Evolutionary conservation across 1,140 invertebrate genomes (phyloP), one percentile per base, ranked within the genome.

Genomic region (Trialeurodes vaporariorum): DNA sequence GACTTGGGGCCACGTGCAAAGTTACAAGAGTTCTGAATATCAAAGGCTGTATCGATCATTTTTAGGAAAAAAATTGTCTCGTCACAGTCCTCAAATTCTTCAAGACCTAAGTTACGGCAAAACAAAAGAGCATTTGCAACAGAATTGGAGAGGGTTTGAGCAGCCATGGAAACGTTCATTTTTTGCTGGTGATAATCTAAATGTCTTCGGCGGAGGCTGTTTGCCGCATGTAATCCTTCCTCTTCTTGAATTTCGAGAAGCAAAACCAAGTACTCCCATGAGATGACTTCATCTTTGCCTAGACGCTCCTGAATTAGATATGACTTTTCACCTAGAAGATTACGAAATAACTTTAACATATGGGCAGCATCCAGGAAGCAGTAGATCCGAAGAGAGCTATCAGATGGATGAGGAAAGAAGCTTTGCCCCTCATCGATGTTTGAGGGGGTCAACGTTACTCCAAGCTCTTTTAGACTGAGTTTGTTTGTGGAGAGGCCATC

Each of bases 321-420:
- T 1, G 61, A 27, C 11, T 63, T 24, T 21, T 63, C 61, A 2
- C 9, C 61, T 12, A 63, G 2, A 24, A 27, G 25, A 25, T 63
- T 63, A 1, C 61, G 61, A 2, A 63, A 21, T 2, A 24, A 2
- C 23, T 63, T 63, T 21, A 63, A 2, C 9, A 24, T 63, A n/a
- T 63, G 61, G n/a, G 9, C 2, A 2, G 61, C 25, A 63, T 63
- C 61, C 12, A 27, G 61, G 2, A 24, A 63, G 2, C 2, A 2
- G 61, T 24, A 63, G 13, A 63, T 27, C 1, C 2, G 61, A 2
- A 26, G 1, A 2, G 9, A 2, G 27, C 25, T 63, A 13, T 26
- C 23, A n/a, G n/a, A n/a, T 2, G 61, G 61, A 25, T 63, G 61
- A 63, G 61, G n/a, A 63, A 63, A 63, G n/a, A n/a, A n/a, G n/a